Evolutionary conservation across 2,113 vertebrate genomes (phyloP), one percentile per base, ranked within the genome.

Genomic region (Xenopus laevis): DNA sequence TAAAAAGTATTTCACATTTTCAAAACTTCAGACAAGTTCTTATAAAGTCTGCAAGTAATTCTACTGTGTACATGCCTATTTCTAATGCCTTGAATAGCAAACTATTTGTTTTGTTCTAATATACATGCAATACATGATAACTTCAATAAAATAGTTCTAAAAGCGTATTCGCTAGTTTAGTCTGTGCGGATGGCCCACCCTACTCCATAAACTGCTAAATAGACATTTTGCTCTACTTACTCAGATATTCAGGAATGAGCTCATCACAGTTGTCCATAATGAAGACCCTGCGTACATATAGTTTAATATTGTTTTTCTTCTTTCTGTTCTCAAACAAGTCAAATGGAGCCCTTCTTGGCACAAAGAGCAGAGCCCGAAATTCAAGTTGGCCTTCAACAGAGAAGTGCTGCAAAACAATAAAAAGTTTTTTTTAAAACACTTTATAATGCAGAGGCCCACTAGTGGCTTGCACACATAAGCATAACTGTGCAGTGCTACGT

Each of bases 231-330:
- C n/a, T n/a, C n/a, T n/a, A n/a, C 97, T 95, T 50, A 98, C 96
- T 98, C 59, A 98, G 89, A 50, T 98, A 99, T 23, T 98, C 97
- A 0, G 96, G 96, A 23, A 99, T 98, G 5, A 98, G 87, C 1
- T 98, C 96, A 6, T 98, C 95, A 0, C 97, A 99, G 85, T 98
- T 99, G 81, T 99, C 96, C 96, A 98, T 98, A 82, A 99, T 99
- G 80, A 99, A 98, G n/a, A 99, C 97, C 72, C 97, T 90, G 77
- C 95, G 94, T 4, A 99, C 97, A 0, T 98, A 98, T 13, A 99
- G 72, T 83, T 98, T 98, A 1, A 98, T 98, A 47, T 98, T 99
- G 71, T 99, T 99, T 78, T 94, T 99, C 74, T 95, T 98, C 87
- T 98, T 98, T 78, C 93, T 90, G 85, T 96, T 99, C 53, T 99